Percentiles rank a stretch among this genome's conserved stretches.
Evolutionary conservation across 2,888 invertebrate species (phyloP).

Genomic region (Dorcus hopei): DNA sequence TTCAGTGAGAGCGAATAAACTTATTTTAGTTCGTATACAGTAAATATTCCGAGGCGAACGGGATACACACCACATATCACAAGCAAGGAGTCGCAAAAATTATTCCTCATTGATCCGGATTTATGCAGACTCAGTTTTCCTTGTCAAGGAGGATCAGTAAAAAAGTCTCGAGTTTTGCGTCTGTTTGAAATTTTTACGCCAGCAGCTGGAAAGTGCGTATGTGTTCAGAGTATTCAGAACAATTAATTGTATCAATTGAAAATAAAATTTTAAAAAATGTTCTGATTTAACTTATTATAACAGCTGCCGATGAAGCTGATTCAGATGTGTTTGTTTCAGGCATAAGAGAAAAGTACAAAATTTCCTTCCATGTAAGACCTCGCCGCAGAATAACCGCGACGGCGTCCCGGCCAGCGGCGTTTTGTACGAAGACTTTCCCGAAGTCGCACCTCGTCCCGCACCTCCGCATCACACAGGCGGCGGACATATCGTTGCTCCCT

Average conservation of each 20-base stretch:
- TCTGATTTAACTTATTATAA: too few species aligned
- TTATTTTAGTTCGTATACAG: conserved; percentile 28
- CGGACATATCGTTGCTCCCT: conserved; percentile 48
- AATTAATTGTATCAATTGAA: too few species aligned
- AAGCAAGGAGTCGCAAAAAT: too few species aligned
- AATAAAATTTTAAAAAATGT: too few species aligned
- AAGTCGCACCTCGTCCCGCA: conserved; percentile 55
- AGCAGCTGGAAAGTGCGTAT: too few species aligned
- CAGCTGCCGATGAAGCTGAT: too few species aligned
- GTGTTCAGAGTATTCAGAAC: too few species aligned
- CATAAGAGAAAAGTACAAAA: conserved; percentile 86
- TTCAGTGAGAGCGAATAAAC: conserved; percentile 33
- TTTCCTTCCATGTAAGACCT: conserved; percentile 77
- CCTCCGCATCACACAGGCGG: conserved; percentile 44
- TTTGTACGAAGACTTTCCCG: conserved; percentile 77
- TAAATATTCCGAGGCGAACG: conserved; percentile 23
- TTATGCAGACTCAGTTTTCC: not conserved
- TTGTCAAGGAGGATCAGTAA: not conserved
- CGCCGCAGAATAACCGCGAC: conserved; percentile 57
- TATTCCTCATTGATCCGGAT: not conserved
- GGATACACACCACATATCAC: not conserved
- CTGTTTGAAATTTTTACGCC: too few species aligned
- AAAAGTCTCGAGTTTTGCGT: too few species aligned
- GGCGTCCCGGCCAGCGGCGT: conserved; percentile 58
- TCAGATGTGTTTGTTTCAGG: conserved; percentile 54